Conservation (phyloP, 2,113 vertebrate genomes). For the Mobula hypostoma region DNA sequence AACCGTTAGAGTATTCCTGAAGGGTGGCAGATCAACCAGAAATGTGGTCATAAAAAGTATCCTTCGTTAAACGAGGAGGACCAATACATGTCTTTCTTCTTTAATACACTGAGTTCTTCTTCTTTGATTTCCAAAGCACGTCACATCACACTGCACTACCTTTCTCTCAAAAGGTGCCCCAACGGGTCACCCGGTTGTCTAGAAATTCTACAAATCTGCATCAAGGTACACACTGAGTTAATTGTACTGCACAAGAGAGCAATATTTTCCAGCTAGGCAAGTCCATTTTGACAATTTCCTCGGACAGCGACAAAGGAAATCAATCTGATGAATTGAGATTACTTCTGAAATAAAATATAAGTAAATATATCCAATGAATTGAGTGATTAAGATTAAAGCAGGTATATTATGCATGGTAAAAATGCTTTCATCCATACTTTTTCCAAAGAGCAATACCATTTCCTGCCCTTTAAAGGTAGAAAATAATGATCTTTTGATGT, state of each 20-base stretch:
- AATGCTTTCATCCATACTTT: neutral
- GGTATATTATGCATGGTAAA: neutral
- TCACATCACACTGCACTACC: too few relatives aligned
- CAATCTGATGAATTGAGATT: neutral
- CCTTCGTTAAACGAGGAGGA: too few relatives aligned
- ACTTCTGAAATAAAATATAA: neutral
- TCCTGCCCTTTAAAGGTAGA: neutral
- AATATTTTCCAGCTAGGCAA: neutral
- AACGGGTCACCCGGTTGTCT: too few relatives aligned
- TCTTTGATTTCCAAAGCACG: too few relatives aligned
- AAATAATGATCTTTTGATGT: neutral
- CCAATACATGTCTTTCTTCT: too few relatives aligned
- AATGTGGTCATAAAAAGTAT: too few relatives aligned
- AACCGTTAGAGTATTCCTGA: too few relatives aligned
- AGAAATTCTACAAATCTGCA: too few relatives aligned
- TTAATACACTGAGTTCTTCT: too few relatives aligned
- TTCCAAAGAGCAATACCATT: neutral
- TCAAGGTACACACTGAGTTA: neutral
- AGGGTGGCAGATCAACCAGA: too few relatives aligned
- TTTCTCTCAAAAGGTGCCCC: too few relatives aligned
- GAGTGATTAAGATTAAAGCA: neutral
- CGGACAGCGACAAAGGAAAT: neutral
- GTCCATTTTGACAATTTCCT: neutral
- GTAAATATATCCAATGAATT: neutral
- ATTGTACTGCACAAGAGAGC: neutral